Percentiles rank a stretch among this genome's conserved stretches.
These are phyloP conservation scores for Theretra japonica DNA, from an alignment of 2,888 invertebrate genomes.

Conservation along the genomic window DNA sequence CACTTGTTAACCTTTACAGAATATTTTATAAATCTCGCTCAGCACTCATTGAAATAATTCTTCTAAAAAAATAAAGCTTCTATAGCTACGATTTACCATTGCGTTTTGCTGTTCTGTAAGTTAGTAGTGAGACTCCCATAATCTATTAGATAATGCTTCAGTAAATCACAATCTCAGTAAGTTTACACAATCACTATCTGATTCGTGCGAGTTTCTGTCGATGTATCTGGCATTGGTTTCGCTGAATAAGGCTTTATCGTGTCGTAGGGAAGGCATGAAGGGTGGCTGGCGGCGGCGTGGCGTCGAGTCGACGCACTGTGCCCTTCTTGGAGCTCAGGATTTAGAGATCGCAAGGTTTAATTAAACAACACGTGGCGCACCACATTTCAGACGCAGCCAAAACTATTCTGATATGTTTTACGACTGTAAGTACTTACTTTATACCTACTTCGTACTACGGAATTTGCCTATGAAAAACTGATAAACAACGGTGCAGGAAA, in stretches of 20 bases:
- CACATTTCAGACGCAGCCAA: conserved; percentile 43
- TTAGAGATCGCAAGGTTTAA: conserved; percentile 46
- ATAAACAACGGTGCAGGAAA: too few species aligned
- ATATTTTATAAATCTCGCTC: too few species aligned
- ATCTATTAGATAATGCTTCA: background rate
- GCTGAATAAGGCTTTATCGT: conserved; percentile 42
- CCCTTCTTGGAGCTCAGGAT: conserved; percentile 37
- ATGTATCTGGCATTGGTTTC: conserved; percentile 26
- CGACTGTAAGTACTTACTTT: too few species aligned
- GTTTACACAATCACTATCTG: conserved; percentile 1
- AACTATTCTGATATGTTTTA: conserved; percentile 40
- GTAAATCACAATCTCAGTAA: background rate
- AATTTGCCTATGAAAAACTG: too few species aligned
- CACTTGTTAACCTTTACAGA: too few species aligned
- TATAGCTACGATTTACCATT: too few species aligned
- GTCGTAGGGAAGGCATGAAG: conserved; percentile 35
- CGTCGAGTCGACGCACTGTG: conserved; percentile 42
- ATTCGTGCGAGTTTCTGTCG: conserved; percentile 8
- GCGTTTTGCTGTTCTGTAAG: too few species aligned
- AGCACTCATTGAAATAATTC: too few species aligned
- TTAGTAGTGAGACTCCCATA: too few species aligned
- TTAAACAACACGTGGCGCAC: conserved; percentile 52
- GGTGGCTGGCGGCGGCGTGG: conserved; percentile 37
- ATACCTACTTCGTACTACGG: background rate
- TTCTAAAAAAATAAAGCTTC: too few species aligned